Base-by-base conservation (phyloP, 2,113 vertebrate species). In the Platichthys stellatus region DNA sequence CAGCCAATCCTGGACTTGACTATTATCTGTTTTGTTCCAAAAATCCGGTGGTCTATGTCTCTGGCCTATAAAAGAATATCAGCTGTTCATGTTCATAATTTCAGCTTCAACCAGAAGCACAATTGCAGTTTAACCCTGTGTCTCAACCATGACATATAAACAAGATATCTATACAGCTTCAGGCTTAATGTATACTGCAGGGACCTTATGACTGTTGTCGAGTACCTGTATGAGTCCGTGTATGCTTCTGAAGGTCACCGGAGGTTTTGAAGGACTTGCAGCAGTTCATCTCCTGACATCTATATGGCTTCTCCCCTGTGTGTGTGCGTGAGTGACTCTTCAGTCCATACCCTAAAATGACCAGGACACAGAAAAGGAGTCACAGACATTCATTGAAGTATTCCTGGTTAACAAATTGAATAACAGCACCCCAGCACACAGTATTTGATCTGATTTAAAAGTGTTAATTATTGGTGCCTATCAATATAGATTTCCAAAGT, bases 241-340 rank as follows among this genome's bases (percentile, higher is more conserved):
- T 99, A 87, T 99, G 98, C 91, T 99, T 99, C 85, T 99, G 98
- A 57, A 99, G 94, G 87, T 99, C 98, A 88, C 98, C 98, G 9
- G 98, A 99, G 18, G 98, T 99, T 94, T 99, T 99, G 87, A 99
- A 99, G 58, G 97, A 98, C 58, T 99, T 99, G 84, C 94, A 96
- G 93, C 98, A 99, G 83, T 98, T 99, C 47, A 97, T 85, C 83
- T 99, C 98, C 35, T 96, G 96, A 93, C 98, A 99, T 65, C 96
- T 91, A 67, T 99, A 99, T 43, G 98, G 98, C 94, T 99, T 99
- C 91, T 99, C 98, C 63, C 98, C 98, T 0, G 98, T 99, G 92
- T 99, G 98, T 74, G 98, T 99, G 79, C 98, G 94, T 28, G 97
- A 95, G 45, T 99, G 98, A 89, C 98, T 99, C 92, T 99, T 99